phyloP scores from a whole-genome alignment of 2,797 vertebrate genomes.

The Eremophila alpestris region DNA sequence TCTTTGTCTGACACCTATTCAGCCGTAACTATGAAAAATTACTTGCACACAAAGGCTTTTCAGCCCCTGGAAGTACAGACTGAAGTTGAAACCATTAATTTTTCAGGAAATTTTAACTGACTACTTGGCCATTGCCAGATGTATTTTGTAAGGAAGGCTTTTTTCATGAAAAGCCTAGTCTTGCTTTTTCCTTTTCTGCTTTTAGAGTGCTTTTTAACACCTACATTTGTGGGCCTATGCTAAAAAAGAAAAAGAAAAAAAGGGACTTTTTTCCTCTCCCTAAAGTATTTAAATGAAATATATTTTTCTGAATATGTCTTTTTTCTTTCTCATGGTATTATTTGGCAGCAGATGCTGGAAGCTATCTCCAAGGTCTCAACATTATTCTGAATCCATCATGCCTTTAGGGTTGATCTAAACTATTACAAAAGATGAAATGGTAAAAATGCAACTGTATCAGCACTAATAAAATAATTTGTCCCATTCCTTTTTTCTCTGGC shows the following conservation, averaged over 20 bases:
- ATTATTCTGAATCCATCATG: neutral
- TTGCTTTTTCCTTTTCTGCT: neutral
- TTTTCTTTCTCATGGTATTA: neutral
- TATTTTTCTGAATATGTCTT: neutral
- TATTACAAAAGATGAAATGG: neutral
- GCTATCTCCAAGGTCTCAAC: neutral
- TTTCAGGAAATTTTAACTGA: constrained; percentile 8
- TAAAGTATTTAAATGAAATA: neutral
- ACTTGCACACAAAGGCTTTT: neutral
- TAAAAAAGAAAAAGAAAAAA: neutral
- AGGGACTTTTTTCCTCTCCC: fast-evolving
- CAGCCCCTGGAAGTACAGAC: neutral
- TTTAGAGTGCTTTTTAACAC: neutral
- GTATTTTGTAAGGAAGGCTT: neutral
- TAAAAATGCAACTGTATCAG: neutral
- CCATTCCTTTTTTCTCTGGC: neutral
- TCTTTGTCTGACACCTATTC: constrained; percentile 15
- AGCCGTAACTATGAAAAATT: constrained; percentile 5
- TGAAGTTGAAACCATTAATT: constrained; percentile 5
- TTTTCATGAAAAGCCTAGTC: neutral
- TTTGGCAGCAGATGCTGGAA: neutral
- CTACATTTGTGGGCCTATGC: neutral
- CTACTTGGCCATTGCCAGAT: neutral
- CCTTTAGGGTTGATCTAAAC: neutral
- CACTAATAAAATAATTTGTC: neutral